phyloP scores from a whole-genome alignment of 2,888 invertebrate genomes.

The Listrodromus nycthemerus region DNA sequence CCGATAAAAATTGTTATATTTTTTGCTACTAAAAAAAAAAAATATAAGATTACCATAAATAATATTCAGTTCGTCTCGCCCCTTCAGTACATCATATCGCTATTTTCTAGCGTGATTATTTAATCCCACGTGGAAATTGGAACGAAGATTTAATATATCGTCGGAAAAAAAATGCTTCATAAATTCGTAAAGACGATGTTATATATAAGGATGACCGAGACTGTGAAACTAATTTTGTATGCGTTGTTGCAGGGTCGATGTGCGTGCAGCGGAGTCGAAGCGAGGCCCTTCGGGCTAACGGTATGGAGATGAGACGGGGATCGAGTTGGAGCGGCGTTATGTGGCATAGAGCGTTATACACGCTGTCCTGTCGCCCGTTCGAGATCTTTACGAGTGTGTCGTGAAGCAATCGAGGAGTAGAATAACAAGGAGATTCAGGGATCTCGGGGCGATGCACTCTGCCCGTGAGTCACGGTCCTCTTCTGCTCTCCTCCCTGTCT shows the following conservation, averaged over 20 bases:
- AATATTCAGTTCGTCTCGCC: background rate
- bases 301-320: conserved; percentile 52
- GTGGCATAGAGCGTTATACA: conserved; percentile 16
- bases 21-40: background rate
- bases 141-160: conserved; percentile 27
- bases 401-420: conserved; percentile 67
- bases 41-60: background rate
- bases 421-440: conserved; percentile 69
- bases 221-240: conserved; percentile 59
- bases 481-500: conserved; percentile 40
- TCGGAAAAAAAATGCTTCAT: background rate
- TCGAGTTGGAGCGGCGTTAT: conserved; percentile 26
- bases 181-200: conserved; percentile 3
- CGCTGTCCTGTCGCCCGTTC: conserved; percentile 25
- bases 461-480: conserved; percentile 51
- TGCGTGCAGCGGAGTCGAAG: background rate
- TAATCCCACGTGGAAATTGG: conserved; percentile 28
- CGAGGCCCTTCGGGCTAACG: conserved; percentile 64
- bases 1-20: background rate
- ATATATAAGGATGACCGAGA: background rate
- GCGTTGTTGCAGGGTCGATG: conserved; percentile 53
- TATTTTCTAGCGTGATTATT: conserved; percentile 14
- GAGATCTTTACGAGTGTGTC: conserved; percentile 52
- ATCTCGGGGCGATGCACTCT: conserved; percentile 70
- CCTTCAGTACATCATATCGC: background rate